Evolutionary conservation across 2,797 vertebrate genomes (phyloP).

Genomic region (Sebastes hubbsi): DNA sequence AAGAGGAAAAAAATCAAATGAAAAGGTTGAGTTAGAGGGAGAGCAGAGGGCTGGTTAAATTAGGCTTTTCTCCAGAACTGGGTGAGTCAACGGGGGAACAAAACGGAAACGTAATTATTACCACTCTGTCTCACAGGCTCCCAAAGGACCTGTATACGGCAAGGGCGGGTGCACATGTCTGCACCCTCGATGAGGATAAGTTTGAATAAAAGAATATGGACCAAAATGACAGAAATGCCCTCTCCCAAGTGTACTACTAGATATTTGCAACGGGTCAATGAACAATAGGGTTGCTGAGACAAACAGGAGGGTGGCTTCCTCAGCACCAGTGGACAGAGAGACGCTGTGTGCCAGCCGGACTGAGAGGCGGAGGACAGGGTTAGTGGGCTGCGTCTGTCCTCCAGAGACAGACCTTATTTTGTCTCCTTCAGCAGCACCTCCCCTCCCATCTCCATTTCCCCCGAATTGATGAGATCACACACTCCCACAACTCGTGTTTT

Average conservation of each 20-base stretch:
- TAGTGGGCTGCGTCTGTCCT: slow-evolving; percentile 1
- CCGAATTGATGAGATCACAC: slow-evolving; percentile 11
- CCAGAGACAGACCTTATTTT: slow-evolving; percentile 45
- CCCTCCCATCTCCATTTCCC: neutral
- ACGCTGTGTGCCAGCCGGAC: slow-evolving; percentile 41
- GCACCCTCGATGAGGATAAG: neutral
- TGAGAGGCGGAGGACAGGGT: slow-evolving; percentile 34
- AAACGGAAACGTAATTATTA: slow-evolving; percentile 58
- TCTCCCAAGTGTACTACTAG: neutral
- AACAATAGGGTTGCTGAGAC: slow-evolving; percentile 47
- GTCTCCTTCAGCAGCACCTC: slow-evolving; percentile 22
- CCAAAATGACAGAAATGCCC: neutral
- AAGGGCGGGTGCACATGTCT: neutral
- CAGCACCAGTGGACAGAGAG: slow-evolving; percentile 47
- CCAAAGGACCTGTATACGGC: slow-evolving; percentile 11
- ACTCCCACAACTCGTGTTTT: slow-evolving; percentile 5
- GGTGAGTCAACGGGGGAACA: slow-evolving; percentile 38
- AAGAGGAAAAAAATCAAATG: neutral
- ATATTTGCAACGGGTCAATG: slow-evolving; percentile 13
- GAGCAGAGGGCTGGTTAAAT: slow-evolving; percentile 27
- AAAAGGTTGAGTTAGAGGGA: slow-evolving; percentile 17
- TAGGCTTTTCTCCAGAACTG: slow-evolving; percentile 18
- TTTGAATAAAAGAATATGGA: neutral
- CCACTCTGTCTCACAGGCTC: slow-evolving; percentile 35
- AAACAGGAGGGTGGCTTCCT: slow-evolving; percentile 36